Percentiles rank a stretch among this genome's conserved stretches.
phyloP scores from a whole-genome alignment of 2,888 invertebrate genomes.

The Eupithecia dodoneata region DNA sequence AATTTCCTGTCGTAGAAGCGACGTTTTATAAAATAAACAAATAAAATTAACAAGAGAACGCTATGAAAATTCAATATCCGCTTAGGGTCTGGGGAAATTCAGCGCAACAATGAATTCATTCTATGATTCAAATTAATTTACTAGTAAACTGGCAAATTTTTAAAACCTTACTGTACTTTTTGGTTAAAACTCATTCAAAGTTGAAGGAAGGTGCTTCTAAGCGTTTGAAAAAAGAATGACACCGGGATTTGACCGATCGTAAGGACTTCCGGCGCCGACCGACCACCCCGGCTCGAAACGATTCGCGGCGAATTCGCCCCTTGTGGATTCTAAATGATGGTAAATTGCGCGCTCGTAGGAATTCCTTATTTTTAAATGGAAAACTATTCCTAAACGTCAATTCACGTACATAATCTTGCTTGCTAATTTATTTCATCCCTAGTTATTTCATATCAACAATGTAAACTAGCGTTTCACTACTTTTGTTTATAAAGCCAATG shows the following conservation, averaged over 20 bases:
- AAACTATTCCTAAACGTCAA: neutral
- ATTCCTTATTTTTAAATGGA: neutral
- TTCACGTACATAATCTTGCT: neutral
- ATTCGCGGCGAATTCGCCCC: too few species aligned
- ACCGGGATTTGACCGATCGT: neutral
- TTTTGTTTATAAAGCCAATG: neutral
- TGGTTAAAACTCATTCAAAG: neutral
- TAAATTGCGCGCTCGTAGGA: neutral
- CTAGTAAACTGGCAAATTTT: slow-evolving; percentile 14
- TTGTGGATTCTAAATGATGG: too few species aligned
- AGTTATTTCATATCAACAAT: neutral
- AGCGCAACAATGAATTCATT: slow-evolving; percentile 67
- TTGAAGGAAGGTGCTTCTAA: neutral
- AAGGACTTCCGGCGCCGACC: too few species aligned
- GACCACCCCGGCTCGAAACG: too few species aligned
- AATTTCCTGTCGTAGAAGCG: slow-evolving; percentile 78
- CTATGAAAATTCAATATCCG: slow-evolving; percentile 83
- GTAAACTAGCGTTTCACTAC: neutral
- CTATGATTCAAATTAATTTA: slow-evolving; percentile 42
- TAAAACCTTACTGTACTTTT: neutral
- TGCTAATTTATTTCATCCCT: neutral
- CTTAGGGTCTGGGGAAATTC: slow-evolving; percentile 61
- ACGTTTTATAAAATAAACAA: slow-evolving; percentile 64
- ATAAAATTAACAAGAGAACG: slow-evolving; percentile 75
- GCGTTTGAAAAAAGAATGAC: neutral